Conservation (phyloP, 2,113 vertebrate genomes). For the Microtus pennsylvanicus region DNA sequence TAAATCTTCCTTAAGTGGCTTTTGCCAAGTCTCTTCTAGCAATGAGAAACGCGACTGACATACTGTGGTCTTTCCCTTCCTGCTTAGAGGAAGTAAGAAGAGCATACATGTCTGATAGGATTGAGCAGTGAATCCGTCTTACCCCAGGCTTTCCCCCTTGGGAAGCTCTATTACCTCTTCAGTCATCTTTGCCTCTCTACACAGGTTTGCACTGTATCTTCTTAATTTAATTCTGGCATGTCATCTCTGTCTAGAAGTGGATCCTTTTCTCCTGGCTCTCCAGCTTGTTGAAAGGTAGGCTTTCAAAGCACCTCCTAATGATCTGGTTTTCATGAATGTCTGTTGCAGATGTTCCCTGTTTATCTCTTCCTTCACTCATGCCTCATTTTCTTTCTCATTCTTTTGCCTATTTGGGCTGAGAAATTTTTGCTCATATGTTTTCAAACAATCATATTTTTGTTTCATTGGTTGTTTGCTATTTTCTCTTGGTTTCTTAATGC, state of each 20-base stretch:
- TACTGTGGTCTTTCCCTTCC: background rate
- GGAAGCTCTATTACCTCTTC: background rate
- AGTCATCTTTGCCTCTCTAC: background rate
- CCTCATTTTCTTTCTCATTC: background rate
- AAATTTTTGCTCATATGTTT: no score
- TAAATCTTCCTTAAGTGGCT: background rate
- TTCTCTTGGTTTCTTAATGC: background rate
- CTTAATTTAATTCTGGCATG: background rate
- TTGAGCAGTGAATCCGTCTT: background rate
- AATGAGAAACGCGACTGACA: background rate
- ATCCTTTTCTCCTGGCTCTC: background rate
- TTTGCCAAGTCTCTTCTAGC: background rate
- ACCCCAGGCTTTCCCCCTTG: background rate
- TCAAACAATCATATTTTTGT: background rate
- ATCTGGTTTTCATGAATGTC: background rate
- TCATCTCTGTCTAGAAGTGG: background rate
- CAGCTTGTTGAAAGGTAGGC: no score
- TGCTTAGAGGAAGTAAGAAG: background rate
- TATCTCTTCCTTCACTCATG: background rate
- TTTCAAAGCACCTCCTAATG: background rate
- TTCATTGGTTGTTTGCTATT: background rate
- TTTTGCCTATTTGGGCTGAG: background rate
- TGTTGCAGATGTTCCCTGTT: background rate
- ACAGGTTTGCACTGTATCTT: background rate
- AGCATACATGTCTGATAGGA: background rate